These are phyloP conservation scores for Amphiduros pacificus DNA, from an alignment of 2,888 invertebrate genomes.

Conservation along the genomic window DNA sequence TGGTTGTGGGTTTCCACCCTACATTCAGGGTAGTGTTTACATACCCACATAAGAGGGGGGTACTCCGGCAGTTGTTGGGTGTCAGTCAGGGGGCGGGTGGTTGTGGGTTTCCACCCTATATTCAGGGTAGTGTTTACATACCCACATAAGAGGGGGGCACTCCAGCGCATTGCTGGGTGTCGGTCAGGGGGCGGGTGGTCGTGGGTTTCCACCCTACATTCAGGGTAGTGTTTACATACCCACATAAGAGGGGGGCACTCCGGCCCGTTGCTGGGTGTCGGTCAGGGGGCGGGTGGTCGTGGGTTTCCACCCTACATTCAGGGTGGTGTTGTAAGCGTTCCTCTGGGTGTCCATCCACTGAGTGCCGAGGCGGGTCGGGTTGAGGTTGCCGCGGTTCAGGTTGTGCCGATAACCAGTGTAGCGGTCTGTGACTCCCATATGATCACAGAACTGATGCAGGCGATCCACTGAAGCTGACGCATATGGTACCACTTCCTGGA, in stretches of 20 bases:
- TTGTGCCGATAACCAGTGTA: conserved; percentile 57
- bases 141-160: no score
- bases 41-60: no score
- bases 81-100: no score
- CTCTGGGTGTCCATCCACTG: conserved; percentile 1
- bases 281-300: background rate
- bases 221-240: no score
- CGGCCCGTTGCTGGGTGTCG: background rate
- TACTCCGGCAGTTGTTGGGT: no score
- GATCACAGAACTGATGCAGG: conserved; percentile 56
- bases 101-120: no score
- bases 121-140: no score
- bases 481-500: conserved; percentile 43
- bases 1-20: no score
- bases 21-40: no score
- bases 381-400: conserved; percentile 37
- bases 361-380: background rate
- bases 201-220: no score
- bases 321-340: background rate
- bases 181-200: no score
- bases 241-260: background rate
- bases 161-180: no score
- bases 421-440: conserved; percentile 57
- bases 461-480: conserved; percentile 46
- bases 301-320: background rate